Percentiles rank a stretch among this genome's conserved stretches.
Conservation (phyloP, 2,797 vertebrate genomes). For the Thamnophis elegans region DNA sequence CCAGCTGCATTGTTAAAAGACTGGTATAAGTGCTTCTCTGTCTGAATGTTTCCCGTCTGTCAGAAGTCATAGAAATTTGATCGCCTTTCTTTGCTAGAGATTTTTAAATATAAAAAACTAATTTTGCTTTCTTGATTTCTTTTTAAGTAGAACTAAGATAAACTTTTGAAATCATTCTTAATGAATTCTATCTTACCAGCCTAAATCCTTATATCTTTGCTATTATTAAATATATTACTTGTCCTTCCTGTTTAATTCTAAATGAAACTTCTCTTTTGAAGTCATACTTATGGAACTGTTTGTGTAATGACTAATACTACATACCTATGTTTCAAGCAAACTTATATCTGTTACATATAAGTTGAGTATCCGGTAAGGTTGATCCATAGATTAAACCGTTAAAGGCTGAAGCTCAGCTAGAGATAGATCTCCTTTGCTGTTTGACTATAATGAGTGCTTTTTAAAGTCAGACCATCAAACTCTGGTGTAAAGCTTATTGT, state of each 20-base stretch:
- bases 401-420: constrained; percentile 46
- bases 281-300: neutral
- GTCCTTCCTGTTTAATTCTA: neutral
- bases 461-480: constrained; percentile 53
- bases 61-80: neutral
- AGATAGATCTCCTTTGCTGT: constrained; percentile 49
- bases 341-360: constrained; percentile 62
- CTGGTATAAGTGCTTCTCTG: neutral
- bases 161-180: neutral
- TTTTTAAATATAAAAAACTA: neutral
- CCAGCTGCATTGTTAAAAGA: neutral
- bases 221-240: neutral
- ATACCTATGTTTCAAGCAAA: neutral
- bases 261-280: neutral
- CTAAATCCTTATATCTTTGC: neutral
- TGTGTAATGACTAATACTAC: neutral
- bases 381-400: constrained; percentile 56
- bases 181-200: neutral
- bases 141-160: neutral
- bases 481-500: constrained; percentile 54
- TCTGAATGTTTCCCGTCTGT: neutral
- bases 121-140: neutral
- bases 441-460: constrained; percentile 53
- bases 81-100: constrained; percentile 14
- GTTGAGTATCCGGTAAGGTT: constrained; percentile 60